These are phyloP conservation scores for Amiota communis DNA, from an alignment of 2,888 invertebrate genomes.

Conservation along the genomic window DNA sequence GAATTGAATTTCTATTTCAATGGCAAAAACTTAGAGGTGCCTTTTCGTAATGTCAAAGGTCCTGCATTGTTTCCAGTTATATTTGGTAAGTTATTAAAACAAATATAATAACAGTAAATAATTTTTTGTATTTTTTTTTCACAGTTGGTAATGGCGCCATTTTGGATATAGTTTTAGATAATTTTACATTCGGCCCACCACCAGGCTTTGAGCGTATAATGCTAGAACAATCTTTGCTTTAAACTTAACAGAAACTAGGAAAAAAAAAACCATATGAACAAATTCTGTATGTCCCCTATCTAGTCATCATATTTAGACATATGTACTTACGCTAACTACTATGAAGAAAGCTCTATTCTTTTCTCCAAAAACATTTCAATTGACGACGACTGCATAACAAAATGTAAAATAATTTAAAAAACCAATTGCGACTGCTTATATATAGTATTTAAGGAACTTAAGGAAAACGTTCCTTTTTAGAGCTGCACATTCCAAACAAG, in stretches of 20 bases:
- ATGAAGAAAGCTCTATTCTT: too few species aligned
- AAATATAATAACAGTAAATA: too few species aligned
- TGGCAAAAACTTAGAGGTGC: constrained; percentile 88
- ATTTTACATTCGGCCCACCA: constrained; percentile 88
- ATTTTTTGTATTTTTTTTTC: too few species aligned
- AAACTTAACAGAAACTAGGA: constrained; percentile 71
- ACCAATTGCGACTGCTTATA: constrained; percentile 17
- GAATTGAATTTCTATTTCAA: constrained; percentile 96
- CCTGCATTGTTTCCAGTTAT: constrained; percentile 89
- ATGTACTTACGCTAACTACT: constrained; percentile 43
- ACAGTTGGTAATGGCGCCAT: constrained; percentile 99
- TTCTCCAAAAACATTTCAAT: too few species aligned
- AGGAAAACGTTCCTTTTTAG: constrained; percentile 5
- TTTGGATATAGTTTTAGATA: constrained; percentile 93
- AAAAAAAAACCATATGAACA: constrained; percentile 30
- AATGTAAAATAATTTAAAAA: constrained; percentile 8
- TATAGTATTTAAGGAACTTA: not conserved
- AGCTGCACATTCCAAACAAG: constrained; percentile 8
- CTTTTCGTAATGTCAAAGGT: constrained; percentile 90
- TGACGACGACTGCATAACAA: not conserved
- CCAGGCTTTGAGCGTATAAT: constrained; percentile 95
- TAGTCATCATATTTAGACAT: constrained; percentile 39
- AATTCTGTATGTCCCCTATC: constrained; percentile 21
- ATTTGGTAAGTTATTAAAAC: constrained; percentile 83
- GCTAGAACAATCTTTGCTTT: constrained; percentile 96